Evolutionary conservation across 2,888 invertebrate species (phyloP).

Genomic region (Pilophorus perplexus): DNA sequence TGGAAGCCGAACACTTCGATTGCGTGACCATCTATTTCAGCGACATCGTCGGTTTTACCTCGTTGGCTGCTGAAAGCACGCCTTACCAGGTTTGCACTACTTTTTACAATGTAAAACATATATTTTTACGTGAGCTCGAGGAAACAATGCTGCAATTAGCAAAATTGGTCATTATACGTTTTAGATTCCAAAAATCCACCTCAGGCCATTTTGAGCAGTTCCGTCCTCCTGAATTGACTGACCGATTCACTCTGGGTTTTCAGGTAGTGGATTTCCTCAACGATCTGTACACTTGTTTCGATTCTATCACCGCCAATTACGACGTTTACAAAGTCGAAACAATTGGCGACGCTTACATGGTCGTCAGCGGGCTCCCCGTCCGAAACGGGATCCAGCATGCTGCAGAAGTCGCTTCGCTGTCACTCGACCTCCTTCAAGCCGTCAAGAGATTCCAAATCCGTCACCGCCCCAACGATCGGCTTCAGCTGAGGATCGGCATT

Average conservation of each 20-base stretch:
- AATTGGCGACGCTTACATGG: conserved; percentile 91
- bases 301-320: conserved; percentile 87
- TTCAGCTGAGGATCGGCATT: conserved; percentile 84
- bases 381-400: conserved; percentile 87
- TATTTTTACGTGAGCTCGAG: too few relatives aligned
- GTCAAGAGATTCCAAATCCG: conserved; percentile 83
- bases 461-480: conserved; percentile 78
- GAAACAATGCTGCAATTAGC: too few relatives aligned
- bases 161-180: too few relatives aligned
- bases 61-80: conserved; percentile 88
- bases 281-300: conserved; percentile 91
- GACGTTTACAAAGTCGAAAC: conserved; percentile 77
- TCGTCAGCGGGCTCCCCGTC: conserved; percentile 84
- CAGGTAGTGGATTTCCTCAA: conserved; percentile 91
- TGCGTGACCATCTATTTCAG: conserved; percentile 92
- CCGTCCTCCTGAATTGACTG: too few relatives aligned
- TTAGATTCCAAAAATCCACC: too few relatives aligned
- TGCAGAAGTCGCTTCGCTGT: conserved; percentile 91
- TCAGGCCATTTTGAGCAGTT: too few relatives aligned
- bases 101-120: too few relatives aligned
- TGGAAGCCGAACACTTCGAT: conserved; percentile 87
- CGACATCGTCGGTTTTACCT: conserved; percentile 90
- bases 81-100: conserved; percentile 68
- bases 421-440: conserved; percentile 76
- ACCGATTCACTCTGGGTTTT: too few relatives aligned